Evolutionary conservation across 2,888 invertebrate species (phyloP).

Genomic region (Dugesia japonica): DNA sequence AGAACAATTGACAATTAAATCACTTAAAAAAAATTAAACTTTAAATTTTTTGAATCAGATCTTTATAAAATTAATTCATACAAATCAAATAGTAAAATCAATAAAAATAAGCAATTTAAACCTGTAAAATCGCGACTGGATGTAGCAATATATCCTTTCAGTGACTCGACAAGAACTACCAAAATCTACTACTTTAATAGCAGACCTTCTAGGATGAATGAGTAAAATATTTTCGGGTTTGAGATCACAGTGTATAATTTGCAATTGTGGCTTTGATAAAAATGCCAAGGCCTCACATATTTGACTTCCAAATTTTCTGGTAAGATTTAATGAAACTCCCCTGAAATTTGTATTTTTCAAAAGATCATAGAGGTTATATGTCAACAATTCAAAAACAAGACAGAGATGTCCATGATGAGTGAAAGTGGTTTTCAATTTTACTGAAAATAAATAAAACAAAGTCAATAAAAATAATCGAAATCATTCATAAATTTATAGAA

Average conservation of each 20-base stretch:
- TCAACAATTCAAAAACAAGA: conserved; percentile 96
- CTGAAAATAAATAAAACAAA: conserved; percentile 53
- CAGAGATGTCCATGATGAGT: conserved; percentile 99
- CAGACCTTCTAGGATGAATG: conserved; percentile 97
- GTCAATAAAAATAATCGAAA: neutral
- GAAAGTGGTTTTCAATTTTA: conserved; percentile 80
- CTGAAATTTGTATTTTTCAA: conserved; percentile 98
- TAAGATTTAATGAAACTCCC: conserved; percentile 94
- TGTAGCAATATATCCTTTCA: conserved; percentile 82
- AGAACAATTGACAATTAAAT: no score
- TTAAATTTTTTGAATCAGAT: no score
- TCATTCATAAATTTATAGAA: no score
- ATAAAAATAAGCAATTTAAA: no score
- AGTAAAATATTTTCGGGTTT: conserved; percentile 98
- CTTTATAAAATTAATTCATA: no score
- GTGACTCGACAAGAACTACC: conserved; percentile 64
- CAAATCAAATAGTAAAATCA: no score
- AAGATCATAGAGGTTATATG: conserved; percentile 96
- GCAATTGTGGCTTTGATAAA: conserved; percentile 94
- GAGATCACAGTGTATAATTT: conserved; percentile 62
- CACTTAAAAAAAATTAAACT: no score
- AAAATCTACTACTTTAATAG: conserved; percentile 99
- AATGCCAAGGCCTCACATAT: conserved; percentile 94
- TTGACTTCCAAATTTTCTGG: conserved; percentile 98
- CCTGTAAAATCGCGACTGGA: conserved; percentile 67